These are phyloP conservation scores for Cotesia chilonis DNA, from an alignment of 1,140 invertebrate species.

Conservation along the genomic window DNA sequence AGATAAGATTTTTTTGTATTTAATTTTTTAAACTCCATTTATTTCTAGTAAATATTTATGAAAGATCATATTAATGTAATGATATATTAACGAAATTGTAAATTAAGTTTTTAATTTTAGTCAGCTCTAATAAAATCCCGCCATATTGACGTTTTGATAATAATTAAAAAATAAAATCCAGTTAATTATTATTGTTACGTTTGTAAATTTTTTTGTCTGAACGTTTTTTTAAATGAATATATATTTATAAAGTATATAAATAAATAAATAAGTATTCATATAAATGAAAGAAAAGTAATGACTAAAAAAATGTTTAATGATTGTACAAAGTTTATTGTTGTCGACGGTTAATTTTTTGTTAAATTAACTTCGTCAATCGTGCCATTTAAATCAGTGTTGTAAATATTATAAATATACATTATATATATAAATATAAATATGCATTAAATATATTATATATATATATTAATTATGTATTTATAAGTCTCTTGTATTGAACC, in stretches of 20 bases:
- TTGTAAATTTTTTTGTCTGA: slow-evolving; percentile 37
- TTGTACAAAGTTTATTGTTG: slow-evolving; percentile 61
- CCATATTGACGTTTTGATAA: slow-evolving; percentile 17
- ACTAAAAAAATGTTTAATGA: slow-evolving; percentile 27
- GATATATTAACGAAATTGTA: not conserved
- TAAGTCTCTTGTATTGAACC: slow-evolving; percentile 1
- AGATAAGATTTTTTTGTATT: slow-evolving; percentile 15
- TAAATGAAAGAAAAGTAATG: slow-evolving; percentile 10
- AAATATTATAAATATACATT: slow-evolving; percentile 35
- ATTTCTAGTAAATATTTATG: not conserved
- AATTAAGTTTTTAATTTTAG: slow-evolving; percentile 1
- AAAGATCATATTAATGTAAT: not conserved
- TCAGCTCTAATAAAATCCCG: not conserved
- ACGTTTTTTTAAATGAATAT: slow-evolving; percentile 32
- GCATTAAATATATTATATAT: not conserved
- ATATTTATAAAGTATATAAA: slow-evolving; percentile 21
- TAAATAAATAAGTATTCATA: slow-evolving; percentile 16
- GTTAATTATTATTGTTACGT: slow-evolving; percentile 36
- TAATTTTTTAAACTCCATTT: not conserved
- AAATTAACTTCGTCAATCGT: slow-evolving; percentile 47
- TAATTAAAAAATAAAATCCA: too few relatives aligned
- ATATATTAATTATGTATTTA: not conserved
- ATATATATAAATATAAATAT: too few relatives aligned
- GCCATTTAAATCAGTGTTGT: slow-evolving; percentile 52
- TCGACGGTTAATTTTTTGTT: slow-evolving; percentile 41